These are phyloP conservation scores for Diachasmimorpha longicaudata DNA, from an alignment of 1,140 invertebrate genomes.

Conservation along the genomic window DNA sequence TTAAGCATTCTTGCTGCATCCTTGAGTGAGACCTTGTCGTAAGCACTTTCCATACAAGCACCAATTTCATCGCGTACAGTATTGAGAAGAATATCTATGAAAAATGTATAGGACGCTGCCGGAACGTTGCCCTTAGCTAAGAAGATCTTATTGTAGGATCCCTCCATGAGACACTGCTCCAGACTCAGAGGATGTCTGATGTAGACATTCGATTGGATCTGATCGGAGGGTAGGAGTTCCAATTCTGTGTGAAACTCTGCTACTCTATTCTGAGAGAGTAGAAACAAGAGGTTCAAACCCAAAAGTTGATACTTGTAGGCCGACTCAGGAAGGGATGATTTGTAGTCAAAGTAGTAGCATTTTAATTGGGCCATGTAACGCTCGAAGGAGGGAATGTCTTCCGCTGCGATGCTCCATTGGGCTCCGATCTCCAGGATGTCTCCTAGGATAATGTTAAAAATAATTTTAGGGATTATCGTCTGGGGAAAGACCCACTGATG, in stretches of 20 bases:
- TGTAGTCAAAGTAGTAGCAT: conserved; percentile 97
- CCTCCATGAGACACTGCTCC: conserved; percentile 99
- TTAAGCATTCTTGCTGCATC: conserved; percentile 93
- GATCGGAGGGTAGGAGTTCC: conserved; percentile 91
- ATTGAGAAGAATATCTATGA: conserved; percentile 95
- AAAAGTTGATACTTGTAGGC: conserved; percentile 94
- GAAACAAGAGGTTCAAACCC: conserved; percentile 92
- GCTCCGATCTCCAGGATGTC: conserved; percentile 96
- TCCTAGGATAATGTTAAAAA: conserved; percentile 62
- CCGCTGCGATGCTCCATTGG: conserved; percentile 89
- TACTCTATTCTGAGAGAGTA: conserved; percentile 95
- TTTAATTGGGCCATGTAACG: conserved; percentile 96
- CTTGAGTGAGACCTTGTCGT: conserved; percentile 85
- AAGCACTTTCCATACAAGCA: conserved; percentile 95
- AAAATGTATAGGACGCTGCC: conserved; percentile 93
- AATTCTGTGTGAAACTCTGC: conserved; percentile 99
- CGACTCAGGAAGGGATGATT: conserved; percentile 89
- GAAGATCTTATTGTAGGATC: conserved; percentile 97
- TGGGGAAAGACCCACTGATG: conserved; percentile 22
- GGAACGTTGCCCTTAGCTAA: conserved; percentile 94
- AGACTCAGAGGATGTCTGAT: conserved; percentile 94
- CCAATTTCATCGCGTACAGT: conserved; percentile 97
- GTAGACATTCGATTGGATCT: conserved; percentile 92
- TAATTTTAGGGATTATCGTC: too few species aligned
- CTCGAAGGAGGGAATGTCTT: conserved; percentile 95